Evolutionary conservation across 1,140 invertebrate species (phyloP).

Genomic region (Micrasema minimum): DNA sequence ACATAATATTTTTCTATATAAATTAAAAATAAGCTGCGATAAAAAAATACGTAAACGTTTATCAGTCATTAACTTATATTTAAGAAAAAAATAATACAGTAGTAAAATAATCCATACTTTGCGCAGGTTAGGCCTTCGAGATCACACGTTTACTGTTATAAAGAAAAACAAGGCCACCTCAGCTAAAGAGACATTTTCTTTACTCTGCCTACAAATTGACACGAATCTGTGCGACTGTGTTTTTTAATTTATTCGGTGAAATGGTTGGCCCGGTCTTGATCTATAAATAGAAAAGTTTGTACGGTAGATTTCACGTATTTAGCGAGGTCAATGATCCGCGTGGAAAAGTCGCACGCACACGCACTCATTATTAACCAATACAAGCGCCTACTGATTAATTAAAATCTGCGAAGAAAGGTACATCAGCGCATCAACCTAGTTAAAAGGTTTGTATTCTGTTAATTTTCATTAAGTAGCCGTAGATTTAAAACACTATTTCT

Average conservation of each 20-base stretch:
- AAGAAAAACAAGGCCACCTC: not conserved
- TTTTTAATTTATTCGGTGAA: not conserved
- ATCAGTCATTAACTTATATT: too few relatives aligned
- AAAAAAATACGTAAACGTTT: too few relatives aligned
- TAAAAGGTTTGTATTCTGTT: too few relatives aligned
- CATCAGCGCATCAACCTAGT: too few relatives aligned
- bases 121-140: not conserved
- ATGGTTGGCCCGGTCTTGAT: not conserved
- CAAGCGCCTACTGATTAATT: too few relatives aligned
- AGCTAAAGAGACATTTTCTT: not conserved
- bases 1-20: too few relatives aligned
- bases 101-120: too few relatives aligned
- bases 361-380: not conserved
- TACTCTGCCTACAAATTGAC: not conserved
- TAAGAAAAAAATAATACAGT: too few relatives aligned
- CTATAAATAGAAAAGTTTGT: slow-evolving; percentile 22
- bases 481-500: too few relatives aligned
- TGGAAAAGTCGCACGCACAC: slow-evolving; percentile 17
- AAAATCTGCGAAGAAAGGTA: too few relatives aligned
- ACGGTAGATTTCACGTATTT: slow-evolving; percentile 20
- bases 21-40: too few relatives aligned
- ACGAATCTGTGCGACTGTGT: not conserved
- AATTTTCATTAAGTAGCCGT: too few relatives aligned
- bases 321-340: slow-evolving; percentile 7
- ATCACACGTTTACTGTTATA: slow-evolving; percentile 17